Evolutionary conservation across 2,797 vertebrate genomes (phyloP), one percentile per base, ranked within the genome.

Genomic region (Borostomias antarcticus): DNA sequence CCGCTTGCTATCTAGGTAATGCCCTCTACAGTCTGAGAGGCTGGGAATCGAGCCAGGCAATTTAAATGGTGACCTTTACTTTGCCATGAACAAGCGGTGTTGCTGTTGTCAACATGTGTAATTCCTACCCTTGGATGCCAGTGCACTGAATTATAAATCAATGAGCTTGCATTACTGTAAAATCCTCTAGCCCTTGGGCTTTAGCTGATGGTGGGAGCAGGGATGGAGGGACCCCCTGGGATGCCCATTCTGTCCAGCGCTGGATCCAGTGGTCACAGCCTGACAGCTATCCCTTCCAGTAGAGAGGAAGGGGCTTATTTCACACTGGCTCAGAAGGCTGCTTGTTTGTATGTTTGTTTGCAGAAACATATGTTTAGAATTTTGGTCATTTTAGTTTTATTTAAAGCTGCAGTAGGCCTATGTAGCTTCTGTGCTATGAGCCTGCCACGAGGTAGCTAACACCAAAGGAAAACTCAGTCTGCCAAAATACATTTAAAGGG

Each of bases 31-130:
- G 66, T 75, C 81, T 72, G 68, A 76, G 65, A 52, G 73, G 63
- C 54, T 21, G 6, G 29, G 73, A 83, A 82, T 76, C 77, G 85
- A 85, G 81, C 64, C 64, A 64, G 73, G 56, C 82, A 68, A 86
- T 89, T 84, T 78, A 82, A 85, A 83, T 67, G 63, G 8, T 86
- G 85, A 91, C 89, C 89, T 91, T 91, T 92, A 81, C 73, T 80
- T 89, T 52, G 25, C 72, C 66, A 75, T 69, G 67, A 80, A 73
- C 72, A 74, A 80, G 75, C 47, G 51, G 51, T 69, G 61, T 74
- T 67, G 74, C 74, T 68, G 66, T 87, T 87, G 86, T 89, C 79
- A 82, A 85, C 85, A 84, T 81, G 74, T 85, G 82, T 89, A 88
- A 91, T 84, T 86, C 86, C 68, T 64, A 52, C 69, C 67, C 76